Percentiles rank a stretch among this genome's conserved stretches.
phyloP scores from a whole-genome alignment of 2,888 invertebrate genomes.

The Microctonus aethiopoides region DNA sequence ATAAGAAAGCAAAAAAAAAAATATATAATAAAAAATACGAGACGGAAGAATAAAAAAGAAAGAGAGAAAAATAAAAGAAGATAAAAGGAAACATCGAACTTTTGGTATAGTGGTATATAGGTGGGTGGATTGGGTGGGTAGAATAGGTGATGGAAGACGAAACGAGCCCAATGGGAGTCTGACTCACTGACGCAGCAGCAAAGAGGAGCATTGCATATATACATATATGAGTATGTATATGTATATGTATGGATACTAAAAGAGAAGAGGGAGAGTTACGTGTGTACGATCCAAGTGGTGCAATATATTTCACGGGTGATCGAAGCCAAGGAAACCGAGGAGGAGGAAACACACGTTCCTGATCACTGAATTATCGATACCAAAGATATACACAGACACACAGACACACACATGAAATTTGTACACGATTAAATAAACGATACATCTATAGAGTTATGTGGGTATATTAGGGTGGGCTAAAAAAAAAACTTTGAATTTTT shows the following conservation, averaged over 20 bases:
- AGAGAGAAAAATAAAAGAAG: neutral
- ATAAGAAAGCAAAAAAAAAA: neutral
- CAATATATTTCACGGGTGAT: slow-evolving; percentile 8
- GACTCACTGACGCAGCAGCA: slow-evolving; percentile 25
- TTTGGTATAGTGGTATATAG: neutral
- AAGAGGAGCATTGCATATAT: slow-evolving; percentile 1
- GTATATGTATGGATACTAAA: too few relatives aligned
- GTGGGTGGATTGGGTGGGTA: neutral
- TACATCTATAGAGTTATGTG: too few relatives aligned
- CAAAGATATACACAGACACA: neutral
- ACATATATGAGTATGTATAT: neutral
- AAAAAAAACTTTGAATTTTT: too few relatives aligned
- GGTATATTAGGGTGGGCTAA: too few relatives aligned
- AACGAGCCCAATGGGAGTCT: slow-evolving; percentile 41
- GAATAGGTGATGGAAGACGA: slow-evolving; percentile 33
- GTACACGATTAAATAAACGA: neutral
- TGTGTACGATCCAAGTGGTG: slow-evolving; percentile 1
- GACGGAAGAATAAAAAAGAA: slow-evolving; percentile 6
- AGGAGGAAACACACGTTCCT: neutral
- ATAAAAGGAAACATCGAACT: slow-evolving; percentile 20
- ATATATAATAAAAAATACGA: neutral
- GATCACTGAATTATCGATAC: slow-evolving; percentile 19
- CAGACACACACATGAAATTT: neutral
- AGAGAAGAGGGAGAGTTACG: neutral
- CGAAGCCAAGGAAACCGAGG: slow-evolving; percentile 2